Evolutionary conservation across 2,888 invertebrate genomes (phyloP).

Genomic region (Notodonta dromedarius): DNA sequence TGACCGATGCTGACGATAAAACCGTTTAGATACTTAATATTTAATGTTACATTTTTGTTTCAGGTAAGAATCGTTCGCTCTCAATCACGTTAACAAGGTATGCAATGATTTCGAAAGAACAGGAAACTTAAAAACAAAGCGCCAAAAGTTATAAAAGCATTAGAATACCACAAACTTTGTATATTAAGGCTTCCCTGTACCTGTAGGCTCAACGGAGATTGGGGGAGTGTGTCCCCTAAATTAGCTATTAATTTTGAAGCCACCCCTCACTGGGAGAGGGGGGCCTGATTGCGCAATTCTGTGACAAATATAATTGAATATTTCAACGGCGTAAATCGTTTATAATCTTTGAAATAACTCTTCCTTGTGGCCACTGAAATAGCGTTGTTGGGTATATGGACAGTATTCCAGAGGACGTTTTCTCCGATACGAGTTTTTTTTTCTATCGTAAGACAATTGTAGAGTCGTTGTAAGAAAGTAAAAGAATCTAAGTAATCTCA

Average conservation of each 20-base stretch:
- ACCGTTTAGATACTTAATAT: too few relatives aligned
- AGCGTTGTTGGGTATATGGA: neutral
- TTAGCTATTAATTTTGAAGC: slow-evolving; percentile 78
- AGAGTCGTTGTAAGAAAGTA: too few relatives aligned
- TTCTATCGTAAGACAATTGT: too few relatives aligned
- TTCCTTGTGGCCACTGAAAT: slow-evolving; percentile 7
- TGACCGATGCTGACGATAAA: too few relatives aligned
- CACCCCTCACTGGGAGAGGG: slow-evolving; percentile 43
- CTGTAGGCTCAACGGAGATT: slow-evolving; percentile 32
- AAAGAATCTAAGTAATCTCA: too few relatives aligned
- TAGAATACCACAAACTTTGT: slow-evolving; percentile 12
- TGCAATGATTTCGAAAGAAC: neutral
- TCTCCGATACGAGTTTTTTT: too few relatives aligned
- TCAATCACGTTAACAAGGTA: neutral
- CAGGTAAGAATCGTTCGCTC: slow-evolving; percentile 41
- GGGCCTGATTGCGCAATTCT: slow-evolving; percentile 53
- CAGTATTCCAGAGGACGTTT: neutral
- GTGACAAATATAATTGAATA: slow-evolving; percentile 65
- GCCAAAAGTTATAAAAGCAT: neutral
- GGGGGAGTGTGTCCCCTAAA: slow-evolving; percentile 68
- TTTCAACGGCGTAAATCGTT: slow-evolving; percentile 51
- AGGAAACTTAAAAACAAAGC: neutral
- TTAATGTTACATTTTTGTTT: slow-evolving; percentile 33
- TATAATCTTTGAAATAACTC: slow-evolving; percentile 25
- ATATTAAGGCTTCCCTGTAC: slow-evolving; percentile 17